Evolutionary conservation across 1,140 invertebrate genomes (phyloP), one percentile per base, ranked within the genome.

Genomic region (Rhagoletis zephyria): DNA sequence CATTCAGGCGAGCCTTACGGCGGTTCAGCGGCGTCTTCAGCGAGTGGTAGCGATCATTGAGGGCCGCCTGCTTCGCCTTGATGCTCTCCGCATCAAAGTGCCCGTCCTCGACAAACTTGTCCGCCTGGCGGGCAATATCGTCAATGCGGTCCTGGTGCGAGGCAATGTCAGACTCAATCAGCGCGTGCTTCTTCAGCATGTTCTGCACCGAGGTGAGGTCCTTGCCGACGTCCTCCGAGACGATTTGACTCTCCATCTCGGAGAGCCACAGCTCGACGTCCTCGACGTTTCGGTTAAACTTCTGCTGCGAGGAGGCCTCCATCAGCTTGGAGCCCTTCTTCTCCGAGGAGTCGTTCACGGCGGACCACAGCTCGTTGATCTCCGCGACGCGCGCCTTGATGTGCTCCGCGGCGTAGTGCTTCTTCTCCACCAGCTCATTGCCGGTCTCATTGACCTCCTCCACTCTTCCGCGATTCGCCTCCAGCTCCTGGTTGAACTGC

Each of bases 21-120:
- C 96, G 94, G 65, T 96, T 96, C 95, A 98, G 97, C 0, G 98
- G 98, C 60, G 96, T n/a, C n/a, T n/a, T n/a, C 96, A 89, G 98
- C 97, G 1, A 99, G 93, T 7, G 96, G 93, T 98, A 99, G 64
- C 97, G 95, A 5, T 95, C 94, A 14, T 96, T 95, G 0, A 98
- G 93, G 65, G 96, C 95, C 87, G 95, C 95, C 93, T 97, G 94
- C 89, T 99, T 99, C 19, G 96, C 93, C 88, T 95, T 95, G 88
- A 99, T 99, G 90, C 97, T 98, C 70, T 99, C 98, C 0, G 98
- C 96, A 94, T 99, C 98, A 94, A 99, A 99, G 93, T 99, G 99
- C 5, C 97, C 98, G 1, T 95, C 95, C 89, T 97, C 96, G 6
- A 98, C 96, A 93, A 99, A 99, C 90, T 98, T 96, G 87, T 97